phyloP scores from a whole-genome alignment of 2,113 vertebrate genomes.

The Machaerirhynchus nigripectus region DNA sequence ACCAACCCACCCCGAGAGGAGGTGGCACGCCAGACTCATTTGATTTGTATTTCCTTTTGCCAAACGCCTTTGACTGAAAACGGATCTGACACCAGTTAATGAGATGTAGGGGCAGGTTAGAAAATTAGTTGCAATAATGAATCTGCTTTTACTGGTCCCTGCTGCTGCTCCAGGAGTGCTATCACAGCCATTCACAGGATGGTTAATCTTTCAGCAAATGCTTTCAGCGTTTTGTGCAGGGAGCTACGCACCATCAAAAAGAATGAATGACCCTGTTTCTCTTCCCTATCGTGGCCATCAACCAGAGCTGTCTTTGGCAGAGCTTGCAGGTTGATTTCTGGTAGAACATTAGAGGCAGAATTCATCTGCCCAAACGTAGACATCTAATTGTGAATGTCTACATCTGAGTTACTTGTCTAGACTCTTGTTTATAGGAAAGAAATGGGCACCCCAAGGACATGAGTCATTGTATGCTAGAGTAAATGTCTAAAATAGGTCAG shows the following conservation, averaged over 20 bases:
- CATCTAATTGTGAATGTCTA: conserved; percentile 60
- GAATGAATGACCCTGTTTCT: conserved; percentile 49
- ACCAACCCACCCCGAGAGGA: neutral
- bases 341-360: conserved; percentile 20
- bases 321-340: conserved; percentile 41
- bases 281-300: conserved; percentile 32
- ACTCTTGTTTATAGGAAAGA: conserved; percentile 68
- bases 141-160: neutral
- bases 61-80: neutral
- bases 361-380: conserved; percentile 51
- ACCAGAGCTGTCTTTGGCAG: conserved; percentile 40
- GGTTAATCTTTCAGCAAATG: conserved; percentile 38
- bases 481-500: conserved; percentile 57
- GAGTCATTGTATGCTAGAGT: conserved; percentile 60
- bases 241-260: neutral
- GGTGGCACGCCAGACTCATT: accelerated
- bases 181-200: neutral
- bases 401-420: conserved; percentile 62
- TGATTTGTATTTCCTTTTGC: neutral
- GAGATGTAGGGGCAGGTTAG: neutral
- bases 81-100: neutral
- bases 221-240: neutral
- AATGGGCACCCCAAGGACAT: conserved; percentile 61
- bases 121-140: conserved; percentile 34
- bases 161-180: neutral